Base-by-base conservation (phyloP, 2,888 invertebrate genomes). In the Imbricaverruca yamaguchii region DNA sequence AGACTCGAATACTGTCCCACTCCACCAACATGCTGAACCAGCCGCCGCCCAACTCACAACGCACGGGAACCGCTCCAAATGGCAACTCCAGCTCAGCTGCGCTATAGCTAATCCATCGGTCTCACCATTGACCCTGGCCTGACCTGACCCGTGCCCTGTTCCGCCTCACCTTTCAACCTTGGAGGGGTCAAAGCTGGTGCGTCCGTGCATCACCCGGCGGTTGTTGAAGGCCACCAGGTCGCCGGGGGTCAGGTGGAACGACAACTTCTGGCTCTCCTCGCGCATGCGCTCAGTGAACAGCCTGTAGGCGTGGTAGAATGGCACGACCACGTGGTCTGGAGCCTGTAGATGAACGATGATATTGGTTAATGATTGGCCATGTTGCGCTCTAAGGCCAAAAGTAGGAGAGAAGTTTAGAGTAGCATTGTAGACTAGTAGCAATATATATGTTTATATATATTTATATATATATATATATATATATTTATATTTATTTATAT, bases 221-320 rank as follows among this genome's bases (percentile, higher is more conserved):
- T 87, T 87, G 83, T 87, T 86, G 83, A 87, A 87, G 9, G 86
- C 86, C 21, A 87, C 86, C 79, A 87, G 81, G 82, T 87, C 87
- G n/a, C 87, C 87, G 21, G 87, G 86, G n/a, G 84, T 82, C 84
- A 87, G 83, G 81, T 86, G 85, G 82, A 86, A 86, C 39, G 85
- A 84, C 80, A 86, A 83, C 67, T 86, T 85, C 3, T 84, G 84
- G 25, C 83, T 83, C 8, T 83, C 82, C n/a, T 86, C 85, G 61
- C 85, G 83, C 84, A 86, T 84, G 83, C 86, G 86, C 25, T 85
- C 83, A 0, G 85, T 85, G 80, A 86, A 84, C 63, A 86, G 81
- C 85, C 84, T 85, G 81, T 86, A 87, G 15, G 87, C 86, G 81
- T 86, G 86, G 83, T 87, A 87, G 83, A 87, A 87, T 21, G 86